Percentiles rank a stretch among this genome's conserved stretches.
Conservation (phyloP, 2,113 vertebrate species). For the Charadrius vociferus region DNA sequence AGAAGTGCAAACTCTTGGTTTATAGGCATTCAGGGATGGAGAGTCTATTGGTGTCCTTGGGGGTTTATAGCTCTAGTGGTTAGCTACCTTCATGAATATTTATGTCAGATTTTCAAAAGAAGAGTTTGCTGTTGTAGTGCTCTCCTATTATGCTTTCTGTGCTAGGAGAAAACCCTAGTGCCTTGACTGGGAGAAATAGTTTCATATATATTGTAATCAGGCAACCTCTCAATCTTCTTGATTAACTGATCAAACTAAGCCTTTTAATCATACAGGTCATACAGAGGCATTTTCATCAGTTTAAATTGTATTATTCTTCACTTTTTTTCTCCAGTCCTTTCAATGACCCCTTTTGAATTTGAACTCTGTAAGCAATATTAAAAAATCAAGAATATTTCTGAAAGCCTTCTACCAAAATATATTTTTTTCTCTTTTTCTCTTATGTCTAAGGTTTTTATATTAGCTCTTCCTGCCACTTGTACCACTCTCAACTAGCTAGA, state of each 20-base stretch:
- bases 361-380: not conserved
- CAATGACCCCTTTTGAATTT: not conserved
- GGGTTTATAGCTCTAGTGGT: not conserved
- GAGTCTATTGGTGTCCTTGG: not conserved
- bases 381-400: not conserved
- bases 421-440: not conserved
- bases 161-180: not conserved
- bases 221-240: constrained; percentile 2
- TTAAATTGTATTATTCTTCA: constrained; percentile 21
- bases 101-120: not conserved
- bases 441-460: not conserved
- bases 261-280: not conserved
- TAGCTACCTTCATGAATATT: not conserved
- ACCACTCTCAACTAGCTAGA: not conserved
- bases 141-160: not conserved
- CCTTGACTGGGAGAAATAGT: not conserved
- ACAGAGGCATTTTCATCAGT: not conserved
- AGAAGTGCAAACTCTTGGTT: not conserved
- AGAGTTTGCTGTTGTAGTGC: not conserved
- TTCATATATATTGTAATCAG: not conserved
- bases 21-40: not conserved
- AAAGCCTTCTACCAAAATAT: not conserved
- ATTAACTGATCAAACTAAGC: constrained; percentile 7
- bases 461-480: not conserved
- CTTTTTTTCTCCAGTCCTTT: not conserved